Evolutionary conservation across 2,888 invertebrate genomes (phyloP).

Genomic region (Aspidapion aeneum): DNA sequence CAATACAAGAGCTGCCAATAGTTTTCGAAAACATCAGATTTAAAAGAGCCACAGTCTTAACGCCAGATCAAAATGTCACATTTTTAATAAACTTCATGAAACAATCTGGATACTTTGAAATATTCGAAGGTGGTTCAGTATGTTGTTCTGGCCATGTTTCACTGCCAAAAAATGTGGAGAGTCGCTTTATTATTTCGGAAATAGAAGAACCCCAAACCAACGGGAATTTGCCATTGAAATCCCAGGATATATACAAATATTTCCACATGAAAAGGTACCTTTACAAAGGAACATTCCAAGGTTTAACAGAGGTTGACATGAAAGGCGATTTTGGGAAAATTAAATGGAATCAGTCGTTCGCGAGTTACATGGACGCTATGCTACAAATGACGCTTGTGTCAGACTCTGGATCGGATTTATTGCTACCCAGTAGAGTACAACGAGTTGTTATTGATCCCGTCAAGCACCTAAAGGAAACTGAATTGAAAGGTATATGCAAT

Average conservation of each 20-base stretch:
- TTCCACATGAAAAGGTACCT: slow-evolving; percentile 54
- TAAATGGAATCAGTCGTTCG: slow-evolving; percentile 62
- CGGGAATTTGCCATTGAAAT: slow-evolving; percentile 16
- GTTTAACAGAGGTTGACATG: slow-evolving; percentile 49
- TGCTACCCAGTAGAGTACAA: slow-evolving; percentile 57
- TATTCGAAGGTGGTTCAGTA: slow-evolving; percentile 57
- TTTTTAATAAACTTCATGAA: slow-evolving; percentile 34
- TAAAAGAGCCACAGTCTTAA: slow-evolving; percentile 54
- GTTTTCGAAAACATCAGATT: slow-evolving; percentile 56
- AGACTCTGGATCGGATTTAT: slow-evolving; percentile 46
- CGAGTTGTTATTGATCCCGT: slow-evolving; percentile 55
- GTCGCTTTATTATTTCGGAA: slow-evolving; percentile 16
- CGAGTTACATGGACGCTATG: slow-evolving; percentile 67
- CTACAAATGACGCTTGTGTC: slow-evolving; percentile 58
- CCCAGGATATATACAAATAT: slow-evolving; percentile 45
- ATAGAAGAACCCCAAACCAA: slow-evolving; percentile 5
- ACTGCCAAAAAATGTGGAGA: slow-evolving; percentile 49
- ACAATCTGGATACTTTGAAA: slow-evolving; percentile 36
- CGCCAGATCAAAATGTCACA: slow-evolving; percentile 41
- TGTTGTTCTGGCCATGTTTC: slow-evolving; percentile 65
- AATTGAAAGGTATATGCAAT: too few species aligned
- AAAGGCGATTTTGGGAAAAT: slow-evolving; percentile 44
- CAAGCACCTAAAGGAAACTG: slow-evolving; percentile 35
- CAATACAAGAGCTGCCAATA: slow-evolving; percentile 50
- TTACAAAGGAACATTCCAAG: slow-evolving; percentile 52